Evolutionary conservation across 2,888 invertebrate genomes (phyloP).

Genomic region (Lepidochrysops patricia): DNA sequence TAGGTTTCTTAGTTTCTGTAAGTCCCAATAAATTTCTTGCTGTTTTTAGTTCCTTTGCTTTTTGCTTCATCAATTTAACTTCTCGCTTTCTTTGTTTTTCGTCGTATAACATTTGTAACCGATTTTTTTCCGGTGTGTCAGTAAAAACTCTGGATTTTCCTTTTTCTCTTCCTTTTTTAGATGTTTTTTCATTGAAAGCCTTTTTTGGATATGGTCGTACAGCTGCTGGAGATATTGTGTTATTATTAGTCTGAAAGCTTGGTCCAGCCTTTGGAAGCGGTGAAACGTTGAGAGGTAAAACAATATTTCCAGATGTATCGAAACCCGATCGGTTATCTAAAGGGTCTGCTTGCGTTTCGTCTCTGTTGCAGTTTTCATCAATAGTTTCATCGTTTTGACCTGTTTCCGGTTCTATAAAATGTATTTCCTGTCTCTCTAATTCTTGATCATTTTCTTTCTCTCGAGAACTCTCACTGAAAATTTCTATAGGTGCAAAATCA

Average conservation of each 20-base stretch:
- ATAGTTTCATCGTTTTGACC: conserved; percentile 7
- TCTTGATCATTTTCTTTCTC: too few relatives aligned
- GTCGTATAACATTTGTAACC: conserved; percentile 22
- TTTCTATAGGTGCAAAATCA: conserved; percentile 19
- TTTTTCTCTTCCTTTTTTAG: conserved; percentile 23
- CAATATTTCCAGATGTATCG: conserved; percentile 21
- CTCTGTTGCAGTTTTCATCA: too few relatives aligned
- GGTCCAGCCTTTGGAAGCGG: conserved; percentile 15
- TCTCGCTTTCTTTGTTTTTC: conserved; percentile 23
- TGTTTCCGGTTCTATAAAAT: conserved; percentile 23
- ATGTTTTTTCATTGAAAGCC: conserved; percentile 14
- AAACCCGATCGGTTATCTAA: conserved; percentile 21
- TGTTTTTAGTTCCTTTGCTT: conserved; percentile 26
- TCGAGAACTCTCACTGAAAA: too few relatives aligned
- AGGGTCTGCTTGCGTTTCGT: conserved; percentile 23
- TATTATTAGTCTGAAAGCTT: too few relatives aligned
- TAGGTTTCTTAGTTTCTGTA: conserved; percentile 26
- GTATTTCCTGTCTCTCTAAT: conserved; percentile 24
- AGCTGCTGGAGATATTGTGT: conserved; percentile 23
- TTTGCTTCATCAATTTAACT: conserved; percentile 23
- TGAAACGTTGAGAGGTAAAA: conserved; percentile 19
- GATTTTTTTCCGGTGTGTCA: conserved; percentile 27
- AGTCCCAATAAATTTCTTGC: conserved; percentile 25
- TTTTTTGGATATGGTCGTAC: conserved; percentile 26
- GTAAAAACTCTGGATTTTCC: conserved; percentile 24